Percentiles rank a stretch among this genome's conserved stretches.
These are phyloP conservation scores for Phalacrocorax carbo DNA, from an alignment of 2,113 vertebrate species.

Conservation along the genomic window DNA sequence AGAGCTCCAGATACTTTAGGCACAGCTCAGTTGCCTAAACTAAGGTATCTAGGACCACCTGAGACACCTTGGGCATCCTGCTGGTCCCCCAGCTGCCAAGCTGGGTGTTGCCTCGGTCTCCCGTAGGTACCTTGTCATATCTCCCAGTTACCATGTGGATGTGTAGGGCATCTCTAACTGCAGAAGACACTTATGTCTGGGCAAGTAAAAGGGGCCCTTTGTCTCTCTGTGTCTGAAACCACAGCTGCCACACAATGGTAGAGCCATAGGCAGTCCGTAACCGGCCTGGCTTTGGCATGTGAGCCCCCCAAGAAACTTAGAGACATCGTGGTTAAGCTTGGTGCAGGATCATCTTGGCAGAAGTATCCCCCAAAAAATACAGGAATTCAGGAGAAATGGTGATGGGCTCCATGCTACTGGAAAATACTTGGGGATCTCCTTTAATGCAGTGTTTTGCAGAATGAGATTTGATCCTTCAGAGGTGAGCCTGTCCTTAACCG, in stretches of 20 bases:
- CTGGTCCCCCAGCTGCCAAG: background rate
- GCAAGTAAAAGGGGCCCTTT: background rate
- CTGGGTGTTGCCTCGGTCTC: background rate
- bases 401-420: background rate
- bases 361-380: background rate
- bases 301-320: background rate
- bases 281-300: rapidly evolving
- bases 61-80: background rate
- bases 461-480: background rate
- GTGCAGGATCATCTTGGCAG: background rate
- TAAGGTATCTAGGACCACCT: background rate
- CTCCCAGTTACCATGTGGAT: background rate
- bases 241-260: background rate
- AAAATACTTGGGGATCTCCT: background rate
- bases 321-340: rapidly evolving
- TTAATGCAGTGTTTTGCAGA: background rate
- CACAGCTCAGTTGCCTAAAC: background rate
- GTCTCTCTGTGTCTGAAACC: background rate
- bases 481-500: background rate
- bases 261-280: background rate
- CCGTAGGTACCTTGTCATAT: background rate
- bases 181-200: background rate
- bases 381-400: background rate
- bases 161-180: background rate
- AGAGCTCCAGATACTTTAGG: background rate